Evolutionary conservation across 2,113 vertebrate species (phyloP).

Genomic region (Climacteris rufus): DNA sequence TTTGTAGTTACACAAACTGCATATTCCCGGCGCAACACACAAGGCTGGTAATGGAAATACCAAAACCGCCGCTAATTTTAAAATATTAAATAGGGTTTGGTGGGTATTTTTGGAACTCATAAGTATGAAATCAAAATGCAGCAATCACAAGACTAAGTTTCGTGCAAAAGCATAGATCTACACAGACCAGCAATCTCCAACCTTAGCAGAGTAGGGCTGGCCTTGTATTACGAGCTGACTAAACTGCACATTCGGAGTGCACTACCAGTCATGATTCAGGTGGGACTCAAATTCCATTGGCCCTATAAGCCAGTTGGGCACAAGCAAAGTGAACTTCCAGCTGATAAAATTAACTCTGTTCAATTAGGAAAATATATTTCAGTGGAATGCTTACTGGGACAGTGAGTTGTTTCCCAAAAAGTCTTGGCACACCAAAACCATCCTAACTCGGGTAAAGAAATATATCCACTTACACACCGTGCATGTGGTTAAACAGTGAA

Average conservation of each 20-base stretch:
- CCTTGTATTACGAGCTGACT: slow-evolving; percentile 32
- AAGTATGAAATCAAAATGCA: slow-evolving; percentile 70
- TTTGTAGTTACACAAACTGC: neutral
- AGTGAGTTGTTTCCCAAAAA: neutral
- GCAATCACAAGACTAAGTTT: slow-evolving; percentile 74
- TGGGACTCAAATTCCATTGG: slow-evolving; percentile 14
- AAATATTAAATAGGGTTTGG: slow-evolving; percentile 50
- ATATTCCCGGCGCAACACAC: slow-evolving; percentile 64
- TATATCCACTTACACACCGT: slow-evolving; percentile 27
- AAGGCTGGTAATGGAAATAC: slow-evolving; percentile 65
- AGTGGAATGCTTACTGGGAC: slow-evolving; percentile 19
- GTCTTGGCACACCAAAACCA: slow-evolving; percentile 13
- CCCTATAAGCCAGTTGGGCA: neutral
- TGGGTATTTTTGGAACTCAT: slow-evolving; percentile 56
- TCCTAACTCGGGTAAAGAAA: slow-evolving; percentile 18
- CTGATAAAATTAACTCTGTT: slow-evolving; percentile 24
- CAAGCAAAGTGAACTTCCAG: slow-evolving; percentile 9
- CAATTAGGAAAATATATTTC: slow-evolving; percentile 32
- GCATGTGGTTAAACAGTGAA: slow-evolving; percentile 26
- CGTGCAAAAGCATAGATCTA: slow-evolving; percentile 75
- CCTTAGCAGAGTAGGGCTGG: slow-evolving; percentile 67
- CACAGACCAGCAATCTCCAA: slow-evolving; percentile 73
- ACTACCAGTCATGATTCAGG: neutral
- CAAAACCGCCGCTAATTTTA: slow-evolving; percentile 65
- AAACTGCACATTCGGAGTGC: slow-evolving; percentile 38